These are phyloP conservation scores for Xylocopa sonorina DNA, from an alignment of 1,140 invertebrate genomes.

Conservation along the genomic window DNA sequence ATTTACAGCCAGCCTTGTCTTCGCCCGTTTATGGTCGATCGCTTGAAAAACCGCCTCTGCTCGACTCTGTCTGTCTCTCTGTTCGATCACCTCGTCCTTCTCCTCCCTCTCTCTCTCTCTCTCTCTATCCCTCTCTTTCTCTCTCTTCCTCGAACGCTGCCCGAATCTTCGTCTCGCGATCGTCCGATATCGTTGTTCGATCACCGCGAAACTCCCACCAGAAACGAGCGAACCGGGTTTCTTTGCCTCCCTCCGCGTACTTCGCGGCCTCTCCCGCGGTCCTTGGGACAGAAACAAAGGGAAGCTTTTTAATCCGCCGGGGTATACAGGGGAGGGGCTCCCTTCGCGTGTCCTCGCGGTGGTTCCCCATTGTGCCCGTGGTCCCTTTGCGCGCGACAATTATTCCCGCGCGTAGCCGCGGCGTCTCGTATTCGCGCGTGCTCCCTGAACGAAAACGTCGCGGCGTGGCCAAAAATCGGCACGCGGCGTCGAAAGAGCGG, in stretches of 20 bases:
- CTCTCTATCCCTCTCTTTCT: slow-evolving; percentile 28
- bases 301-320: slow-evolving; percentile 2
- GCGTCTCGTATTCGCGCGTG: background rate
- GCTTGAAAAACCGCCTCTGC: slow-evolving; percentile 75
- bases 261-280: background rate
- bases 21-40: slow-evolving; percentile 75
- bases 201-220: slow-evolving; percentile 9
- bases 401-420: too few species aligned
- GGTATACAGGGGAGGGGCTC: too few species aligned
- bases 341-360: background rate
- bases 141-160: background rate
- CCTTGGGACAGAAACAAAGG: background rate
- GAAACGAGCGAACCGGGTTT: background rate
- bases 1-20: slow-evolving; percentile 78
- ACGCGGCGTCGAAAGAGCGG: background rate
- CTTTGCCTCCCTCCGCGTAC: background rate
- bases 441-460: too few species aligned
- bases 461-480: slow-evolving; percentile 17
- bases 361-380: too few species aligned
- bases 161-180: slow-evolving; percentile 33
- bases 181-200: slow-evolving; percentile 5
- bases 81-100: slow-evolving; percentile 3
- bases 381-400: too few species aligned
- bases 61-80: slow-evolving; percentile 44
- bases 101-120: slow-evolving; percentile 23